Evolutionary conservation across 2,113 vertebrate genomes (phyloP), one percentile per base, ranked within the genome.

Genomic region (Ondatra zibethicus): DNA sequence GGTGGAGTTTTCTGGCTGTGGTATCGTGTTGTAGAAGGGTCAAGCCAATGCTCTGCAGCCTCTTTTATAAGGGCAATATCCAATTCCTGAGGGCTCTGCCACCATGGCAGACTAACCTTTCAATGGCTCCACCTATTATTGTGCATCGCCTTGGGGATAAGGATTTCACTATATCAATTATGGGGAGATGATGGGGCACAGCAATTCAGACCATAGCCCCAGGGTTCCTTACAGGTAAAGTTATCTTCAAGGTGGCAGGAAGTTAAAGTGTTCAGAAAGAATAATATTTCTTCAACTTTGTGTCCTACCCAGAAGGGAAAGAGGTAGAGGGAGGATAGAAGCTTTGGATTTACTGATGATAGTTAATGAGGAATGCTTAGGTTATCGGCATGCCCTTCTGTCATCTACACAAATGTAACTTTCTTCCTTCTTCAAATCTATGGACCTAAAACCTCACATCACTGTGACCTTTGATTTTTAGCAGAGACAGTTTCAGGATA

Each of bases 231-330:
- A 87, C 29, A 78, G 52, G 52, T 23, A 12, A 19, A 75, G 29
- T 42, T 89, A 45, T 72, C n/a, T 76, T 31, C n/a, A 45, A 88
- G 31, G 36, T 5, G 13, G 31, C 36, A 73, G 58, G 77, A 76
- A 81, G 23, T 23, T 47, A 66, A 93, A 84, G 25, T 72, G 47
- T 33, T 42, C 7, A 72, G 65, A 65, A 70, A 75, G 14, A 52
- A 29, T 33, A 25, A 29, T 80, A 31, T 84, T 96, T 93, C 61
- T 91, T 94, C 27, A 93, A 93, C 68, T 33, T 31, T 80, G 25
- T 87, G 80, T 25, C 76, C 36, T 87, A 16, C 29, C 50, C 7
- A 92, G 88, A 92, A 80, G 42, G 85, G 33, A 93, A 42, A 72
- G 90, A 81, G 23, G 33, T 58, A 7, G 21, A 36, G 70, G 63